phyloP scores from a whole-genome alignment of 2,888 invertebrate genomes.

The Leptopilina syphax region DNA sequence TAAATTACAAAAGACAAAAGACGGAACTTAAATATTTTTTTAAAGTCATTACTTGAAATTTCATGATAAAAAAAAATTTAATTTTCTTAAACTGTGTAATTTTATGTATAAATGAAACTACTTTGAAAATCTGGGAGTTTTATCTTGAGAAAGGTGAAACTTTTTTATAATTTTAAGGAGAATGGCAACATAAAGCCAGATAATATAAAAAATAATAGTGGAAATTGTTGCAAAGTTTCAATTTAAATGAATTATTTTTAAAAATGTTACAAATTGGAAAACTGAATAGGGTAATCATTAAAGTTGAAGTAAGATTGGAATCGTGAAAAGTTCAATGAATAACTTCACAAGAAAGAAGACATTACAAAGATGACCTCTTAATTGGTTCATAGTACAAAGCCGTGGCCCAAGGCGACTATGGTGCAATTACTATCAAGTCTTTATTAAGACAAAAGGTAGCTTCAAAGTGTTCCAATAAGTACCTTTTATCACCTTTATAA shows the following conservation, averaged over 20 bases:
- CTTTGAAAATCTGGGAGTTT: too few species aligned
- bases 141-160: background rate
- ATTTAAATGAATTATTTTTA: slow-evolving; percentile 6
- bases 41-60: too few species aligned
- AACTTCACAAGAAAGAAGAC: slow-evolving; percentile 36
- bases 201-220: background rate
- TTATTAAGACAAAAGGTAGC: slow-evolving; percentile 24
- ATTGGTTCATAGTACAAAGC: slow-evolving; percentile 56
- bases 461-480: slow-evolving; percentile 35
- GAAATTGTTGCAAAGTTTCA: background rate
- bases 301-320: slow-evolving; percentile 15
- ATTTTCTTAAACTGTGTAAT: too few species aligned
- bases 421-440: slow-evolving; percentile 48
- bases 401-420: slow-evolving; percentile 52
- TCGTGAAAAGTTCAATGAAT: slow-evolving; percentile 20
- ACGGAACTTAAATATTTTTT: too few species aligned
- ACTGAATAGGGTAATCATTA: slow-evolving; percentile 20
- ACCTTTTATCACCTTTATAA: slow-evolving; percentile 27
- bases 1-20: too few species aligned
- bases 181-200: background rate
- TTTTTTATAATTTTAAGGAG: background rate
- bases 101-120: too few species aligned
- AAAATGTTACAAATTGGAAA: slow-evolving; percentile 19
- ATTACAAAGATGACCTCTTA: slow-evolving; percentile 54
- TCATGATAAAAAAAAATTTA: too few species aligned